Percentiles rank a stretch among this genome's conserved stretches.
These are phyloP conservation scores for Odontothrips loti DNA, from an alignment of 2,888 invertebrate species.

Conservation along the genomic window DNA sequence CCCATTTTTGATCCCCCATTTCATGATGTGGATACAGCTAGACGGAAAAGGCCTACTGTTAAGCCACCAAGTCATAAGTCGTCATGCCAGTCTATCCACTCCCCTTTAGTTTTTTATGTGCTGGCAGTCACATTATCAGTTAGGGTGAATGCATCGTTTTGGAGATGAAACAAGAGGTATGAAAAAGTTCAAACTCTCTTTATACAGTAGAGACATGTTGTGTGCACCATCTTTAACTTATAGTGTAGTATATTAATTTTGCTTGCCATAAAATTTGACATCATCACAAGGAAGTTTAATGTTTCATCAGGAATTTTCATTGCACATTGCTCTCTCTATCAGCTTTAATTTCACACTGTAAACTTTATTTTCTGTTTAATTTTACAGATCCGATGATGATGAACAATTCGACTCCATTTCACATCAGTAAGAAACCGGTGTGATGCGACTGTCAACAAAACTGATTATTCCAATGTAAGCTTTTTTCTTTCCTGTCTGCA, in stretches of 20 bases:
- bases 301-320: not conserved
- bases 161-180: slow-evolving; percentile 4
- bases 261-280: too few species aligned
- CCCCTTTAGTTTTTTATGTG: not conserved
- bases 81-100: not conserved
- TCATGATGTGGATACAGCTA: slow-evolving; percentile 4
- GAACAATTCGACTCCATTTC: not conserved
- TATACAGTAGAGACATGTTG: too few species aligned
- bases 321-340: not conserved
- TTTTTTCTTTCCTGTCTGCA: not conserved
- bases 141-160: not conserved
- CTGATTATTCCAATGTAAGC: not conserved
- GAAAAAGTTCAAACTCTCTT: not conserved
- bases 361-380: too few species aligned
- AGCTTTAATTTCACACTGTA: not conserved
- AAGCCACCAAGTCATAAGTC: not conserved
- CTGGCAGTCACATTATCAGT: not conserved
- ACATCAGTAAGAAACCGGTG: too few species aligned
- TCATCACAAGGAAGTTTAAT: too few species aligned
- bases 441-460: not conserved
- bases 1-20: slow-evolving; percentile 13
- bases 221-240: too few species aligned
- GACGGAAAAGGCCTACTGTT: not conserved
- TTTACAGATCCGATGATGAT: slow-evolving; percentile 17
- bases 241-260: too few species aligned